Evolutionary conservation across 2,888 invertebrate species (phyloP), one percentile per base, ranked within the genome.

Genomic region (Ferrisia virgata): DNA sequence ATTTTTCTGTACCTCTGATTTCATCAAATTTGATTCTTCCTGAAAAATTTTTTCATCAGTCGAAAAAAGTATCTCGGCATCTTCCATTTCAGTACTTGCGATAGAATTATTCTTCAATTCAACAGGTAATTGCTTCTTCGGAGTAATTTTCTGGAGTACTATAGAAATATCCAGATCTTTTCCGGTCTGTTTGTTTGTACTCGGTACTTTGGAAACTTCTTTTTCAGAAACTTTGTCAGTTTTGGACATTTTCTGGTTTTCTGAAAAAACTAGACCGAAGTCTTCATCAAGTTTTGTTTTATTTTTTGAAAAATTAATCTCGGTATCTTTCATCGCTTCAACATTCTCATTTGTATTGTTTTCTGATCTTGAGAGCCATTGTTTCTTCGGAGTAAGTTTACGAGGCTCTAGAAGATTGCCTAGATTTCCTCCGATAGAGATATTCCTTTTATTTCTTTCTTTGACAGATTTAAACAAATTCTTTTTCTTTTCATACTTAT

Each of bases 401-500:
- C 15, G 72, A 36, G 1, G n/a, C 25, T 76, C 36, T 18, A 76
- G 15, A 36, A 76, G 33, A 36, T 36, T 76, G 8, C 2, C 18
- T 4, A 76, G 25, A 76, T 3, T 36, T 33, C 72, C 72, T n/a
- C 36, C 28, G 22, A 76, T 36, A 11, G 72, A 76, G 5, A 83
- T 39, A 18, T 25, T 47, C n/a, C 43, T 69, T 13, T 72, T 83
- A 43, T 83, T 83, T 43, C 83, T 25, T 76, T 83, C 83, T 31
- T 83, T 83, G n/a, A 83, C 72, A 0, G 83, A 40, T 47, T 83
- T 83, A 18, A 83, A 83, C 18, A 80, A 47, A 28, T 18, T 39
- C 18, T 76, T 72, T 33, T 83, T 83, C 13, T 43, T 39, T 13
- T 33, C 13, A 11, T 39, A 28, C 25, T 13, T 72, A 13, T 83